These are phyloP conservation scores for Drosophila kanekoi DNA, from an alignment of 2,888 invertebrate genomes.

Conservation along the genomic window DNA sequence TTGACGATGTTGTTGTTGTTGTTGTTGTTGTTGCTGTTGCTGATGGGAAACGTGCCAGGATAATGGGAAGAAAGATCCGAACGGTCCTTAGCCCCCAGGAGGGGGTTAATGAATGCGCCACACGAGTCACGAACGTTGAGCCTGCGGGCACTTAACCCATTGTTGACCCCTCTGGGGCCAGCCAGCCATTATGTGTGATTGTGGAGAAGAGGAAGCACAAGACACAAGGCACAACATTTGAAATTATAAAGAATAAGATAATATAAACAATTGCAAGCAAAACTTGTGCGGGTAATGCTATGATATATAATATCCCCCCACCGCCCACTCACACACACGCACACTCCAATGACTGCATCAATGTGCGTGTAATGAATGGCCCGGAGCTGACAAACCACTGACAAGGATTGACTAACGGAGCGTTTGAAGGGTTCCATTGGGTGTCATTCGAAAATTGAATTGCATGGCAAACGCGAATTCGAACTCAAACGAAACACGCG, in stretches of 20 bases:
- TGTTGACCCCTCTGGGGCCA: slow-evolving; percentile 47
- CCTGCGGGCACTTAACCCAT: slow-evolving; percentile 64
- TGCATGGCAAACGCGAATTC: slow-evolving; percentile 36
- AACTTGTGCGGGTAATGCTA: slow-evolving; percentile 18
- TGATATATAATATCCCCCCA: not conserved
- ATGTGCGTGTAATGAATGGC: slow-evolving; percentile 24
- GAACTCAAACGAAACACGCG: slow-evolving; percentile 51
- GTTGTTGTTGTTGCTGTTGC: slow-evolving; percentile 15
- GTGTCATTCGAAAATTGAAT: slow-evolving; percentile 53
- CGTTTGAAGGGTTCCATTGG: slow-evolving; percentile 33
- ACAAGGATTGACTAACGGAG: slow-evolving; percentile 44
- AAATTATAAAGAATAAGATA: slow-evolving; percentile 51
- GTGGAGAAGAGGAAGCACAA: slow-evolving; percentile 1
- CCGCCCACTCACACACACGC: not conserved
- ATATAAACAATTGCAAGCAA: slow-evolving; percentile 38
- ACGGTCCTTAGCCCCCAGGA: slow-evolving; percentile 24
- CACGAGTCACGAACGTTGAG: slow-evolving; percentile 48
- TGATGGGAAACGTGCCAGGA: slow-evolving; percentile 49
- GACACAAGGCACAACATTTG: slow-evolving; percentile 30
- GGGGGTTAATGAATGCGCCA: slow-evolving; percentile 57
- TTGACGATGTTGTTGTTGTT: slow-evolving; percentile 9
- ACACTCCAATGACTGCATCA: not conserved
- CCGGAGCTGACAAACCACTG: slow-evolving; percentile 34
- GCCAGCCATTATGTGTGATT: slow-evolving; percentile 30
- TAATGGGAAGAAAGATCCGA: slow-evolving; percentile 37